Evolutionary conservation across 1,140 invertebrate genomes (phyloP).

Genomic region (Camponotus pennsylvanicus): DNA sequence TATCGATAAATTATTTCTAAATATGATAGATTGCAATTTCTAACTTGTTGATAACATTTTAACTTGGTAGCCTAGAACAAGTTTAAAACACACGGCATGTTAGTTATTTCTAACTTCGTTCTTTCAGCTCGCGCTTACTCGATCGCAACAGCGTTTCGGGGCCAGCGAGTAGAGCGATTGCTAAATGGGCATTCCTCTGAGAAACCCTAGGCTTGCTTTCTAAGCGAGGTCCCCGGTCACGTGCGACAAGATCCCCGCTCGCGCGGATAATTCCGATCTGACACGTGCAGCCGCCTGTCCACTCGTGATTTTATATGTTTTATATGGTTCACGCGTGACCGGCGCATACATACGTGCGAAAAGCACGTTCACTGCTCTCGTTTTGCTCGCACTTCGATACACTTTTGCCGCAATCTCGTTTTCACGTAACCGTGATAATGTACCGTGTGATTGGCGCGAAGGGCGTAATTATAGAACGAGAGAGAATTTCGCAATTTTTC

Average conservation of each 20-base stretch:
- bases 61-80: slow-evolving; percentile 10
- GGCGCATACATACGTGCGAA: slow-evolving; percentile 34
- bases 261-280: slow-evolving; percentile 56
- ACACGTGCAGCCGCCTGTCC: slow-evolving; percentile 65
- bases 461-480: neutral
- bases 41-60: neutral
- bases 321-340: slow-evolving; percentile 45
- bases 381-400: slow-evolving; percentile 17
- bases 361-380: slow-evolving; percentile 64
- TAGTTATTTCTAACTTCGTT: neutral
- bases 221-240: slow-evolving; percentile 60
- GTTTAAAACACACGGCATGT: neutral
- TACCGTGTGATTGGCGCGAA: slow-evolving; percentile 32
- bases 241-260: slow-evolving; percentile 49
- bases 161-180: slow-evolving; percentile 54
- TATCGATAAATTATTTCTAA: neutral
- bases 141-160: slow-evolving; percentile 53
- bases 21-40: neutral
- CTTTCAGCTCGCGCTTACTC: neutral
- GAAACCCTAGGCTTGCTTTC: slow-evolving; percentile 63
- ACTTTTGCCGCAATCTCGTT: neutral
- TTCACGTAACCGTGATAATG: slow-evolving; percentile 11
- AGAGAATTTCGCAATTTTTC: slow-evolving; percentile 20
- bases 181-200: slow-evolving; percentile 67
- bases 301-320: slow-evolving; percentile 60